Base-by-base conservation (phyloP, 2,888 invertebrate species). In the Calephelis perditalis region DNA sequence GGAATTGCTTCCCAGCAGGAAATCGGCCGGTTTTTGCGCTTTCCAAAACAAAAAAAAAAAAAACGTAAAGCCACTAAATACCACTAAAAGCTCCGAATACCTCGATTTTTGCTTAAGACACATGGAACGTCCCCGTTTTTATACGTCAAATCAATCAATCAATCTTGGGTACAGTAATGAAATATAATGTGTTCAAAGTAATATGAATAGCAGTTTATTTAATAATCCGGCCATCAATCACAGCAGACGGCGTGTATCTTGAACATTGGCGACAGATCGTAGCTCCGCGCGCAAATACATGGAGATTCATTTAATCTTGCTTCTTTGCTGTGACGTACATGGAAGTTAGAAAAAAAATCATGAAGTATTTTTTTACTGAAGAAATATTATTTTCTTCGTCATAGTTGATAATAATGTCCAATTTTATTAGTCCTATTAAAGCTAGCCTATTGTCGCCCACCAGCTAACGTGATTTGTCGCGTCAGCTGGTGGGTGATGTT, bases 221-320 rank as follows among this genome's bases (percentile, higher is more conserved):
- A 87, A 86, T 87, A 86, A 82, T 56, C 74, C 75, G 76, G 72
- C 78, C 81, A 89, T 89, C 88, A 84, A 89, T 89, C 88, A 86
- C 75, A 65, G 65, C 72, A 75, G 73, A 75, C 77, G 75, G 68
- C 73, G 73, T 76, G 73, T 52, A 15, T 52, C 49, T 73, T 77
- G 77, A 73, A 68, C 73, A 71, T 68, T 72, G 83, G 82, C 81
- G 87, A 88, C 87, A 86, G 82, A 81, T 81, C 77, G 73, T 70
- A 73, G 76, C 72, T 81, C 81, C 49, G 49, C 35, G 35, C 10
- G 26, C 49, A 52, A 52, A 52, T 52, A 52, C 49, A 52, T 52
- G 35, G 12, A 52, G 49, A 52, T 52, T 26, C 49, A 52, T 52
- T 52, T 35, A 52, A 52, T 52, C 49, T 52, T 52, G 26, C 49